Evolutionary conservation across 2,797 vertebrate genomes (phyloP), one percentile per base, ranked within the genome.

Genomic region (Enteromius fasciolatus): DNA sequence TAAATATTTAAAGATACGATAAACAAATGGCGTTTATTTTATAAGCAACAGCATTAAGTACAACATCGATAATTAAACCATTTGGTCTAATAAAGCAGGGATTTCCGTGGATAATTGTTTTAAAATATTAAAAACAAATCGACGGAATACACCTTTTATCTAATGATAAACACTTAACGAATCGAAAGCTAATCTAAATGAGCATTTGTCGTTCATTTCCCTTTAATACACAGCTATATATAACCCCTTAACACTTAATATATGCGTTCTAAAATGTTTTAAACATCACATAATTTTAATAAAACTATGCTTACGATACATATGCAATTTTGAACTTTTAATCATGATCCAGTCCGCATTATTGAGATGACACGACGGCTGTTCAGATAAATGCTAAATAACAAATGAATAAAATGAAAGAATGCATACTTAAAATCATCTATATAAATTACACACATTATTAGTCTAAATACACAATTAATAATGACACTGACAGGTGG

Each of bases 161-260:
- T 61, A 12, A 72, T 36, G 18, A 63, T 48, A 48, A 73, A 64
- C 17, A 25, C 41, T 48, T 12, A 63, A 64, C 28, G 57, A 74
- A 73, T 50, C 57, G 44, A 81, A 73, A 63, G 14, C 41, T 36
- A 20, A 73, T 64, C 69, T 54, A 64, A 64, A 64, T 28, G 5
- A 61, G 11, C n/a, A 17, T 41, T 7, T 15, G 11, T 14, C 4
- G 15, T 33, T 17, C 0, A 23, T 33, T 41, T 23, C 23, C 14
- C 2, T 8, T 52, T 2, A 70, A 23, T 8, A 28, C 20, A 28
- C 39, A 36, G 5, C 23, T 57, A 7, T 52, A 50, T 23, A 4
- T 25, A 36, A 20, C 11, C 33, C 25, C 15, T 61, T 20, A 11
- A 59, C 1, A 36, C 17, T 28, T 36, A 0, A 48, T 7, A 33